phyloP scores from a whole-genome alignment of 2,888 invertebrate species.

The Meandrusa payeni region DNA sequence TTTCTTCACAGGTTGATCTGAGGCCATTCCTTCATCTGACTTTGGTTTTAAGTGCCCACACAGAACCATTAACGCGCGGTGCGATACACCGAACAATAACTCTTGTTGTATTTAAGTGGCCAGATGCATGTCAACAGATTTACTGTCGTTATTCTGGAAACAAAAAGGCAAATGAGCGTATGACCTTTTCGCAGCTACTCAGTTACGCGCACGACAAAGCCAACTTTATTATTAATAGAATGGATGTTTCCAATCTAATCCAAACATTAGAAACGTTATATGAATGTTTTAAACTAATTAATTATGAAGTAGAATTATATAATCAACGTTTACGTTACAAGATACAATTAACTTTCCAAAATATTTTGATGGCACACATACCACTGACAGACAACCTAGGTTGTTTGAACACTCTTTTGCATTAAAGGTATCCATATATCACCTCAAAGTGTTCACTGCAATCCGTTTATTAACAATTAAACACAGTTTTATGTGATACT shows the following conservation, averaged over 20 bases:
- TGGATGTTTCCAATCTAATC: background rate
- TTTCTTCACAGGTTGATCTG: slow-evolving; percentile 92
- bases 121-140: slow-evolving; percentile 13
- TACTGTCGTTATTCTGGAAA: slow-evolving; percentile 52
- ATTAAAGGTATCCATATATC: slow-evolving; percentile 59
- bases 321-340: slow-evolving; percentile 31
- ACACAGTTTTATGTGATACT: slow-evolving; percentile 60
- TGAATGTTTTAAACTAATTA: slow-evolving; percentile 6
- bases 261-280: slow-evolving; percentile 2
- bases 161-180: slow-evolving; percentile 66
- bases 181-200: slow-evolving; percentile 79
- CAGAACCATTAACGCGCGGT: slow-evolving; percentile 82
- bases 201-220: slow-evolving; percentile 80
- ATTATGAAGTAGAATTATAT: slow-evolving; percentile 16
- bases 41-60: slow-evolving; percentile 77
- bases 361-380: slow-evolving; percentile 82
- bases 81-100: slow-evolving; percentile 29
- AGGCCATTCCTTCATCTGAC: slow-evolving; percentile 84
- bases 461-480: slow-evolving; percentile 52
- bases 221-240: slow-evolving; percentile 39
- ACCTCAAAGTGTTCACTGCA: slow-evolving; percentile 53
- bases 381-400: slow-evolving; percentile 64
- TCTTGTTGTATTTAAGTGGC: slow-evolving; percentile 18
- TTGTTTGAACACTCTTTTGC: slow-evolving; percentile 55
- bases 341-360: slow-evolving; percentile 76